Percentiles rank a stretch among this genome's conserved stretches.
These are phyloP conservation scores for Brenthis ino DNA, from an alignment of 2,888 invertebrate genomes.

Conservation along the genomic window DNA sequence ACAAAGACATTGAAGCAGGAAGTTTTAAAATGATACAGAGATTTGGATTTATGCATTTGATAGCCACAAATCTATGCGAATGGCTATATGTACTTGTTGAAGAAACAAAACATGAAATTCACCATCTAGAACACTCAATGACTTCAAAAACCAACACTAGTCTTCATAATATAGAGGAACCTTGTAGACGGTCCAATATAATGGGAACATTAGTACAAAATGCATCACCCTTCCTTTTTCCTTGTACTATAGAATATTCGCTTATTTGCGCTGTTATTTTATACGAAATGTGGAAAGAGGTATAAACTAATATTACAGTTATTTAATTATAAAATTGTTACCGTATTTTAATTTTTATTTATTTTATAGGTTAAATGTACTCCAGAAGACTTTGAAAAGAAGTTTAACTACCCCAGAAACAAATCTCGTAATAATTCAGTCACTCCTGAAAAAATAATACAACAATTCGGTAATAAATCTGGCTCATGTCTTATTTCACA, in stretches of 20 bases:
- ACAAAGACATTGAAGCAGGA: slow-evolving; percentile 85
- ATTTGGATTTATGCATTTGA: slow-evolving; percentile 96
- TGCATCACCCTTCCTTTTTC: slow-evolving; percentile 91
- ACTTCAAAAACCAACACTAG: slow-evolving; percentile 43
- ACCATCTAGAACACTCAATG: slow-evolving; percentile 83
- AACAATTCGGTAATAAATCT: slow-evolving; percentile 67
- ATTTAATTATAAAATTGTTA: background rate
- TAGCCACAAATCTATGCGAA: slow-evolving; percentile 95
- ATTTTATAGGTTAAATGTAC: slow-evolving; percentile 72
- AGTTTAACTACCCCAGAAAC: slow-evolving; percentile 61
- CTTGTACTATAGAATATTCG: slow-evolving; percentile 95
- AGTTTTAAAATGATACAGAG: slow-evolving; percentile 88
- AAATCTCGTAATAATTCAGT: slow-evolving; percentile 77
- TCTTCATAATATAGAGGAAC: slow-evolving; percentile 50
- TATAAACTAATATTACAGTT: slow-evolving; percentile 49
- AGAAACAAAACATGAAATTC: slow-evolving; percentile 94
- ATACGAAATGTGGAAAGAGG: slow-evolving; percentile 96
- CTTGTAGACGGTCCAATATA: slow-evolving; percentile 84
- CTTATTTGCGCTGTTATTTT: slow-evolving; percentile 94
- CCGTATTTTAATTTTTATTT: background rate
- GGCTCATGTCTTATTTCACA: background rate
- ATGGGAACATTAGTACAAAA: slow-evolving; percentile 88
- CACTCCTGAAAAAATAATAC: slow-evolving; percentile 77
- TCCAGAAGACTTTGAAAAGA: slow-evolving; percentile 74
- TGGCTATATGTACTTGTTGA: slow-evolving; percentile 94